Evolutionary conservation across 2,888 invertebrate genomes (phyloP).

Genomic region (Archips xylosteana): DNA sequence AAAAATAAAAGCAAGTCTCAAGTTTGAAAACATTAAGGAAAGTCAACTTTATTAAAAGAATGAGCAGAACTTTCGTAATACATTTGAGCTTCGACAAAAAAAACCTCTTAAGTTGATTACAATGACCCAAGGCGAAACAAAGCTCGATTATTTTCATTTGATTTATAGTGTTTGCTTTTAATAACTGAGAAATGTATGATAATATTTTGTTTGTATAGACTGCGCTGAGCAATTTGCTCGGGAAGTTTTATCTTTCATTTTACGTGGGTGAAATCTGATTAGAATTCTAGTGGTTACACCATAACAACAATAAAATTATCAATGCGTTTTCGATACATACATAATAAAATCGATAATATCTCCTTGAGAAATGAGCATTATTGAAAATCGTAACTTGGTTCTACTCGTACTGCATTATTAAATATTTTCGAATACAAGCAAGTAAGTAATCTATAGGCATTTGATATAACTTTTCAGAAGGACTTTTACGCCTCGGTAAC

Average conservation of each 20-base stretch:
- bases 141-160: conserved; percentile 76
- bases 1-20: conserved; percentile 15
- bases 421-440: no score
- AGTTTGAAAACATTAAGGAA: conserved; percentile 31
- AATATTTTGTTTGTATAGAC: conserved; percentile 40
- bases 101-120: conserved; percentile 71
- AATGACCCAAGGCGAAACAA: conserved; percentile 79
- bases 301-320: neutral
- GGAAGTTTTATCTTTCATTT: conserved; percentile 5
- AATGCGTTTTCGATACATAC: no score
- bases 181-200: conserved; percentile 63
- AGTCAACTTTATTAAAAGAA: conserved; percentile 43
- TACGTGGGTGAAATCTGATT: conserved; percentile 7
- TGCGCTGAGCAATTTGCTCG: conserved; percentile 26
- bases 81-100: conserved; percentile 62
- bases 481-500: neutral
- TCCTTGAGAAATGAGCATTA: neutral
- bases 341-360: neutral
- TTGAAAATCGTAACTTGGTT: no score
- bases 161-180: conserved; percentile 78
- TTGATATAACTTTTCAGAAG: neutral
- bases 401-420: no score
- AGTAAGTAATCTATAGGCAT: neutral
- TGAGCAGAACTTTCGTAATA: conserved; percentile 47
- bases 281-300: neutral